Evolutionary conservation across 2,888 invertebrate genomes (phyloP).

Genomic region (Campoletis raptor): DNA sequence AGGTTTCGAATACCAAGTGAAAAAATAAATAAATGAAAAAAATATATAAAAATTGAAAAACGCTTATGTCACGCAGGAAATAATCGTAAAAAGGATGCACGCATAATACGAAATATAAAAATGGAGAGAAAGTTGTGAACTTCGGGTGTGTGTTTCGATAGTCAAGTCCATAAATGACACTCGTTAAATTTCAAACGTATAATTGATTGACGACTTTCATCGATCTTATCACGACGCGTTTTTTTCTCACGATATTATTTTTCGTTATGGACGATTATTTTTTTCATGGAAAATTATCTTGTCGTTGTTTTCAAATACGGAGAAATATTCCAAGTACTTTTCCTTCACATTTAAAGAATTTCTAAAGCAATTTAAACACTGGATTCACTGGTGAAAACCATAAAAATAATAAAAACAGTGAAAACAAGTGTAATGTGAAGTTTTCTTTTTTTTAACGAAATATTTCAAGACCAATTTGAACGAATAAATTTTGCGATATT

Average conservation of each 20-base stretch:
- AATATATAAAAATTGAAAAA: neutral
- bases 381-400: neutral
- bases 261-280: neutral
- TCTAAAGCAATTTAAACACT: neutral
- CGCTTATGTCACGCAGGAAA: neutral
- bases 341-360: neutral
- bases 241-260: neutral
- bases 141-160: constrained; percentile 14
- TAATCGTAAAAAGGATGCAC: neutral
- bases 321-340: too few relatives aligned
- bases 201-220: constrained; percentile 13
- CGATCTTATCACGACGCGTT: neutral
- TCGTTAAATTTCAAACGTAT: constrained; percentile 5
- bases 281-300: neutral
- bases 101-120: neutral
- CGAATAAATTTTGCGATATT: too few relatives aligned
- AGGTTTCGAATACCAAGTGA: neutral
- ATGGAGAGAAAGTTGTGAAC: constrained; percentile 19
- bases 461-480: too few relatives aligned
- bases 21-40: neutral
- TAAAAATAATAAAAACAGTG: neutral
- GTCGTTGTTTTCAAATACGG: too few relatives aligned
- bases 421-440: too few relatives aligned
- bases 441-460: too few relatives aligned
- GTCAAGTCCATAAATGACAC: neutral